These are phyloP conservation scores for Poeciliopsis prolifica DNA, from an alignment of 2,113 vertebrate species.

Conservation along the genomic window DNA sequence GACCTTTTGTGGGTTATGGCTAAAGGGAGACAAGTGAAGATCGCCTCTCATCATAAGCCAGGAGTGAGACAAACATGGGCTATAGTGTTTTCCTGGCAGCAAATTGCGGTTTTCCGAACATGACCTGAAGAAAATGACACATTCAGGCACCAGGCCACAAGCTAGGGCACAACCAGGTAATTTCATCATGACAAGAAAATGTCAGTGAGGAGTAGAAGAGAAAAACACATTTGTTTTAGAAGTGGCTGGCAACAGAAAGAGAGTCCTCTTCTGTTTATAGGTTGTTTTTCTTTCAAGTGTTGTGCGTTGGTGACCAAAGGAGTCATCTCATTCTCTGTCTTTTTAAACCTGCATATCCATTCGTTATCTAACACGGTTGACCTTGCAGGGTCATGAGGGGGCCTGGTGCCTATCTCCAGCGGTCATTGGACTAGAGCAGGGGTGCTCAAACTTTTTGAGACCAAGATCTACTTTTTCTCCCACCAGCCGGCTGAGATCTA, in stretches of 20 bases:
- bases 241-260: conserved; percentile 7
- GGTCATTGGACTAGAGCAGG: too few species aligned
- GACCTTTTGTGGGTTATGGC: conserved; percentile 20
- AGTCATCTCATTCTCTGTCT: not conserved
- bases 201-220: conserved; percentile 9
- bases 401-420: too few species aligned
- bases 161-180: conserved; percentile 26
- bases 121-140: conserved; percentile 48
- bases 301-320: not conserved
- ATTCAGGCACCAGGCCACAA: conserved; percentile 18
- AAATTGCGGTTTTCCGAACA: conserved; percentile 43
- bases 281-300: not conserved
- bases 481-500: too few species aligned
- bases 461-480: too few species aligned
- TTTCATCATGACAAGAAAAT: conserved; percentile 36
- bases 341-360: not conserved
- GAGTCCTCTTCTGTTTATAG: not conserved
- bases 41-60: conserved; percentile 14
- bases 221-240: conserved; percentile 36
- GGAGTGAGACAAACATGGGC: conserved; percentile 15
- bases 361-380: not conserved
- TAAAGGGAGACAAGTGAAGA: conserved; percentile 33
- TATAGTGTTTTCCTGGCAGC: conserved; percentile 43
- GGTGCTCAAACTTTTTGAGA: too few species aligned
- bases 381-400: too few species aligned